Conservation (phyloP, 92 coral and sea anemone genomes). For the Parazoanthus darwini region DNA sequence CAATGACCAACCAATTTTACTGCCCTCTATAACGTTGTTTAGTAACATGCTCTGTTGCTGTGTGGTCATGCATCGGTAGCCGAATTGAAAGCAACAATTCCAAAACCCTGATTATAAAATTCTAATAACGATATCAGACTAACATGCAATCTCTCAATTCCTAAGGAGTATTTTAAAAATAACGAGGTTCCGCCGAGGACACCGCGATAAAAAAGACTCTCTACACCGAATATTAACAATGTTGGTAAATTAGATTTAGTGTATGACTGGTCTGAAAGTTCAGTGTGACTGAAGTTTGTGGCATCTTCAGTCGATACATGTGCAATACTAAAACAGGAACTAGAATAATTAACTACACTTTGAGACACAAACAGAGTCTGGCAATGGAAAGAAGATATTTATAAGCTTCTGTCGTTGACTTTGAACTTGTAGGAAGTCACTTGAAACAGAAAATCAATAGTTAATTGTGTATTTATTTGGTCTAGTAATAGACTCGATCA, state of each 20-base stretch:
- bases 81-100: background rate
- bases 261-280: too few species aligned
- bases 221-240: too few species aligned
- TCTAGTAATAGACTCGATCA: constrained; percentile 2
- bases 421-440: background rate
- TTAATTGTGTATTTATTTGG: background rate
- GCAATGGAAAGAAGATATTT: background rate
- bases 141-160: background rate
- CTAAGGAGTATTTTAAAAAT: background rate
- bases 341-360: background rate
- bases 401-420: background rate
- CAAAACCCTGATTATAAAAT: background rate
- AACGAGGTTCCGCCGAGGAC: background rate
- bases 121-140: background rate
- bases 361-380: background rate
- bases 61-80: background rate
- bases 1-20: too few species aligned
- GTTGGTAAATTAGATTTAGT: too few species aligned
- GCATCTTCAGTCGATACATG: background rate
- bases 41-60: background rate
- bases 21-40: background rate
- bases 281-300: background rate
- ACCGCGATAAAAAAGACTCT: background rate
- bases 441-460: background rate
- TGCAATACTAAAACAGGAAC: background rate